Evolutionary conservation across 2,888 invertebrate genomes (phyloP).

Genomic region (Podabrus alpinus): DNA sequence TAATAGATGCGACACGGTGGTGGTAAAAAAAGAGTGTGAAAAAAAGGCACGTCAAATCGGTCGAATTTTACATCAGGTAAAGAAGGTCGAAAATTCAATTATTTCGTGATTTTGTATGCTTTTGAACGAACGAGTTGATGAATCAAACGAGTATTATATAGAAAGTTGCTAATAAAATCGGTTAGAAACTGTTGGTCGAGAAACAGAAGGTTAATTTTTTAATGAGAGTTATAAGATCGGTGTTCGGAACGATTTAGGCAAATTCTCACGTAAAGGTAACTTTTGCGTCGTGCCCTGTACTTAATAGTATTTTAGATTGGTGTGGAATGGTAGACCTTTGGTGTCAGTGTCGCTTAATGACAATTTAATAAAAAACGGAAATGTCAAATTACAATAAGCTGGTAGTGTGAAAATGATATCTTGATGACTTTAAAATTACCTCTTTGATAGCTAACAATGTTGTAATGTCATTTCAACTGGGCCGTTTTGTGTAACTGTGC

Average conservation of each 20-base stretch:
- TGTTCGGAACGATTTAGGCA: neutral
- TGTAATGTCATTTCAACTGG: slow-evolving; percentile 29
- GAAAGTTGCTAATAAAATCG: neutral
- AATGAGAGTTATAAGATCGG: neutral
- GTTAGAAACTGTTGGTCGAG: neutral
- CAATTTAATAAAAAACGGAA: slow-evolving; percentile 55
- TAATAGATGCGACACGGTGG: slow-evolving; percentile 25
- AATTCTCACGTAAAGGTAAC: neutral
- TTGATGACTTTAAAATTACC: slow-evolving; percentile 55
- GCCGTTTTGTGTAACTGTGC: slow-evolving; percentile 27
- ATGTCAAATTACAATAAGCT: slow-evolving; percentile 53
- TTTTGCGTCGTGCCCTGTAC: neutral
- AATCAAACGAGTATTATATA: neutral
- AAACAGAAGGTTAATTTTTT: neutral
- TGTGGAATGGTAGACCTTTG: neutral
- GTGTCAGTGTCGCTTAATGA: slow-evolving; percentile 43
- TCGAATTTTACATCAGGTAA: slow-evolving; percentile 29
- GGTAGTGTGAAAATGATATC: slow-evolving; percentile 54
- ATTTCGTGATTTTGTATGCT: slow-evolving; percentile 27
- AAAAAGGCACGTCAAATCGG: slow-evolving; percentile 27
- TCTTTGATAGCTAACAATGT: slow-evolving; percentile 31
- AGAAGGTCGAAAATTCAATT: slow-evolving; percentile 30
- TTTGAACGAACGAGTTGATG: neutral
- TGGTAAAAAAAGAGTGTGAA: slow-evolving; percentile 3
- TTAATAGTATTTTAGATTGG: neutral